Base-by-base conservation (phyloP, 2,888 invertebrate species). In the Pinctada fucata region DNA sequence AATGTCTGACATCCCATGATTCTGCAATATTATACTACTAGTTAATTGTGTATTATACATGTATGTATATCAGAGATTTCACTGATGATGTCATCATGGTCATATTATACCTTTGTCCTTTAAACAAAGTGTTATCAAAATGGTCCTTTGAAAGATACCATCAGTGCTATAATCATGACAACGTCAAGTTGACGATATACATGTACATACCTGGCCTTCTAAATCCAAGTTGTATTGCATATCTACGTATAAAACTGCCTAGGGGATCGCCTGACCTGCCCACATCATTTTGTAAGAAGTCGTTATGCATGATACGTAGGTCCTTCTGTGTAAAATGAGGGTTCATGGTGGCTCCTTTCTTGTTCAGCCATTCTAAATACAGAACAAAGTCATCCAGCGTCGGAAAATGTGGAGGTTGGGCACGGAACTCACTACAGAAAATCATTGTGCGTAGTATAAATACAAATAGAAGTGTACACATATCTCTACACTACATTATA, bases 311-410 rank as follows among this genome's bases (percentile, higher is more conserved):
- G 4, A 78, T 76, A 65, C 78, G 67, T 71, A 86, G 70, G 73
- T 85, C 84, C 52, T 75, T 78, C 76, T 82, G 82, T 1, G 86
- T 83, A 51, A 83, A 85, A 4, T 80, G 68, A 3, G 85, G 86
- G 70, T 84, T 84, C 84, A 86, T 85, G 49, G 80, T 79, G 8
- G 86, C 85, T n/a, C 85, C 84, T 75, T 86, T 86, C 73, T 83
- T 86, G 10, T 82, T 80, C 13, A 86, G 78, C 2, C 74, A 67
- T 76, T 84, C 82, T 13, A 86, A 65, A 51, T 82, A 83, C 6
- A 66, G 51, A 13, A 82, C 75, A 71, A 86, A 83, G 58, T 83
- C 83, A 67, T 84, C 81, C 13, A 83, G 67, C 2, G 80, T 82
- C 2, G 83, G 80, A 63, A 86, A 85, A 69, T 85, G 81, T 47